A percentile compares a stretch with the other conserved stretches of the same genome.
Evolutionary conservation across 2,888 invertebrate genomes (phyloP).

Genomic region (Acrobasis consociella): DNA sequence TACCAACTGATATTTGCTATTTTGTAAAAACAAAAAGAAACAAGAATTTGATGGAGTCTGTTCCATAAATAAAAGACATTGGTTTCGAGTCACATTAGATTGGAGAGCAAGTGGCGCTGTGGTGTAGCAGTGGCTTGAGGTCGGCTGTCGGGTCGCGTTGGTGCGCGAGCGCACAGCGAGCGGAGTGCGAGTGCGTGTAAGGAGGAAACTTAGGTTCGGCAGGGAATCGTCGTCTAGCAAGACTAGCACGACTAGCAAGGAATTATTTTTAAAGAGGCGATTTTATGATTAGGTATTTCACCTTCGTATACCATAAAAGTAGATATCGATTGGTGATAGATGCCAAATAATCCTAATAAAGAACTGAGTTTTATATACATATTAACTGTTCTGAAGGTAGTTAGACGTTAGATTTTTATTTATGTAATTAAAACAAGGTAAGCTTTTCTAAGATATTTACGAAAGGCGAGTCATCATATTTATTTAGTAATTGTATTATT

Average conservation of each 20-base stretch:
- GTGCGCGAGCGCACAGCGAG: slow-evolving; percentile 27
- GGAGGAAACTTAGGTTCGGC: slow-evolving; percentile 79
- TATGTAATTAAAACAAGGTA: slow-evolving; percentile 58
- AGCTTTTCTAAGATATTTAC: slow-evolving; percentile 47
- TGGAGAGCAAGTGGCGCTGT: slow-evolving; percentile 48
- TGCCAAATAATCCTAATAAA: slow-evolving; percentile 83
- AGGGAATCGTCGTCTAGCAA: slow-evolving; percentile 66
- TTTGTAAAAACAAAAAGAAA: neutral
- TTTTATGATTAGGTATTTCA: slow-evolving; percentile 75
- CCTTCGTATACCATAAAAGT: slow-evolving; percentile 78
- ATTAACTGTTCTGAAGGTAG: slow-evolving; percentile 82
- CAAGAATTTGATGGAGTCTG: slow-evolving; percentile 39
- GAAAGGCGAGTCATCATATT: slow-evolving; percentile 51
- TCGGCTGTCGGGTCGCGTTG: slow-evolving; percentile 26
- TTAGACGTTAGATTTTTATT: slow-evolving; percentile 73
- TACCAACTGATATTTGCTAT: slow-evolving; percentile 10
- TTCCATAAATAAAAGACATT: slow-evolving; percentile 47
- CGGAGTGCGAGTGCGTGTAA: slow-evolving; percentile 54
- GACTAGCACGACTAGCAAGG: slow-evolving; percentile 48
- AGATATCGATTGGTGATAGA: slow-evolving; percentile 79
- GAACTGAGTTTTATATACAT: slow-evolving; percentile 82
- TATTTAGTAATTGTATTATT: slow-evolving; percentile 38
- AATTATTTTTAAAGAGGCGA: slow-evolving; percentile 69
- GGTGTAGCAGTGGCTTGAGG: slow-evolving; percentile 36
- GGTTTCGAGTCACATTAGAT: slow-evolving; percentile 47